phyloP scores from a whole-genome alignment of 2,797 vertebrate species.

The Todus mexicanus region DNA sequence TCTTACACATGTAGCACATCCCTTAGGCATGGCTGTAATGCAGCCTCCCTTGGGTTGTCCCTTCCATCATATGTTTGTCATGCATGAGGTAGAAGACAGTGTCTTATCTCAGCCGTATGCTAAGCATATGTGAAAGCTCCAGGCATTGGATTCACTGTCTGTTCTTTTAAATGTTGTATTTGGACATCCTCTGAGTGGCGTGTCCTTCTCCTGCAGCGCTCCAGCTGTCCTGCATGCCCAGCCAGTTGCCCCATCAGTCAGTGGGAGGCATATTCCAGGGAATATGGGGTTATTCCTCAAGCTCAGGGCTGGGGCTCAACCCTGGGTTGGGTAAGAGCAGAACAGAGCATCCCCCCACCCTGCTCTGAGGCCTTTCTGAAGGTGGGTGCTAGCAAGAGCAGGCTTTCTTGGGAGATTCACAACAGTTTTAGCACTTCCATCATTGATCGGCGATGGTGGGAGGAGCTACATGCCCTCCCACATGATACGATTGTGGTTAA shows the following conservation, averaged over 20 bases:
- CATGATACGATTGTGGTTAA: neutral
- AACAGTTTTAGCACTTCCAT: neutral
- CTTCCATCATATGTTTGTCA: neutral
- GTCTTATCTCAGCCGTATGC: neutral
- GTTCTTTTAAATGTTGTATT: neutral
- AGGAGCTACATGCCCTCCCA: accelerated
- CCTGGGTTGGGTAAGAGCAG: neutral
- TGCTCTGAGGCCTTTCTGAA: neutral
- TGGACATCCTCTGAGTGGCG: neutral
- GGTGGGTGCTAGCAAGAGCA: neutral
- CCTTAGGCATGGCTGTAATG: neutral
- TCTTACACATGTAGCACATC: neutral
- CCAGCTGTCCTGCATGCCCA: neutral
- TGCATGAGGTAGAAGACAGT: neutral
- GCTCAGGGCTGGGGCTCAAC: neutral
- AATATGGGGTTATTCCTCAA: neutral
- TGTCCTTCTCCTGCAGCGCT: neutral
- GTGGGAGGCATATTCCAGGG: neutral
- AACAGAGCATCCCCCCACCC: neutral
- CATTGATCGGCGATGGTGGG: neutral
- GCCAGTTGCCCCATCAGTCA: neutral
- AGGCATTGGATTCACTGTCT: neutral
- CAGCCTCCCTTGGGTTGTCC: neutral
- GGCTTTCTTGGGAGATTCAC: neutral
- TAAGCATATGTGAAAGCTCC: neutral